A percentile compares a stretch with the other conserved stretches of the same genome.
Conservation (phyloP, 2,113 vertebrate species). For the Neogobius melanostomus region DNA sequence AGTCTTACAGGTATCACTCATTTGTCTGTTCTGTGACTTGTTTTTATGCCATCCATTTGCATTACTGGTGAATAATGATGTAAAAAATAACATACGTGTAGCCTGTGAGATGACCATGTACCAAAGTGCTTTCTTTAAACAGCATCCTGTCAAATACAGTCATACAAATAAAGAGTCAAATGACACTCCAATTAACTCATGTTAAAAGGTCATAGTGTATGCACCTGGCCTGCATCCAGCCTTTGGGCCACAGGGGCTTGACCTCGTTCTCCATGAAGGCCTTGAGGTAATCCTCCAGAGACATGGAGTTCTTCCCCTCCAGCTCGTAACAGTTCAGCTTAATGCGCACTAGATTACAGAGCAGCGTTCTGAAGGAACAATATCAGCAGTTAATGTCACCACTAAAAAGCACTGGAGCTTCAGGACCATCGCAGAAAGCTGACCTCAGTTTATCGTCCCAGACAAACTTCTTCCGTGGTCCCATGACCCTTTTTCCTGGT, state of each 20-base stretch:
- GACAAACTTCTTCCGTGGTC: constrained; percentile 94
- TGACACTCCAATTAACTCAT: not conserved
- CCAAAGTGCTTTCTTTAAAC: constrained; percentile 94
- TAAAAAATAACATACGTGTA: constrained; percentile 84
- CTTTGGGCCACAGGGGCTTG: constrained; percentile 97
- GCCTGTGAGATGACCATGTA: constrained; percentile 93
- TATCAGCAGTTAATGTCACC: not conserved
- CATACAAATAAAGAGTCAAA: not conserved
- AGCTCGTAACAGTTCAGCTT: constrained; percentile 96
- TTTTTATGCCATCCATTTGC: not conserved
- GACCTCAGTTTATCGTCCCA: constrained; percentile 98
- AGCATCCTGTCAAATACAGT: constrained; percentile 83
- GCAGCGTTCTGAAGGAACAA: constrained; percentile 79
- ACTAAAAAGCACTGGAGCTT: not conserved
- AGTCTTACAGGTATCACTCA: not conserved
- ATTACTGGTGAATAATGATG: not conserved
- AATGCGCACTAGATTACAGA: constrained; percentile 95
- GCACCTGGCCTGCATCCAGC: constrained; percentile 97
- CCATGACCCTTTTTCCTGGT: constrained; percentile 93
- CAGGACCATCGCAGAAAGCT: not conserved
- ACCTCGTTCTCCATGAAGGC: constrained; percentile 98
- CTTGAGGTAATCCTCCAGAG: constrained; percentile 97
- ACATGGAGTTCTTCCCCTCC: constrained; percentile 90
- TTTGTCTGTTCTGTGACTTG: not conserved
- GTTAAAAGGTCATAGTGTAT: constrained; percentile 5